Percentiles rank a stretch among this genome's conserved stretches.
Evolutionary conservation across 2,113 vertebrate genomes (phyloP).

Genomic region (Amblyornis subalaris): DNA sequence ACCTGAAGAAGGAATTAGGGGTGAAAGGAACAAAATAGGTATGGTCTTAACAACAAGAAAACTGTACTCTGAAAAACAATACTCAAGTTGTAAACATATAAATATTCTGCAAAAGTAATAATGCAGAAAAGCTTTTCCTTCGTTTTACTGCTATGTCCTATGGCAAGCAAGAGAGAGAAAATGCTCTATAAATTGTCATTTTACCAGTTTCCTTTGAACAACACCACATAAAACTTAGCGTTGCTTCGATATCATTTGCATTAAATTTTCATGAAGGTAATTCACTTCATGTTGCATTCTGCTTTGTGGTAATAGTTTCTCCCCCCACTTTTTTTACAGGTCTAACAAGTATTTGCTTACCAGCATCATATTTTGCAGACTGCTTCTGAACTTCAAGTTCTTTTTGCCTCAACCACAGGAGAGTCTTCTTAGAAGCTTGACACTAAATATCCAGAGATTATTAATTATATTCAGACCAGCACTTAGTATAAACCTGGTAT

Average conservation of each 20-base stretch:
- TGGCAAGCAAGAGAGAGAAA: background rate
- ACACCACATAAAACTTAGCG: conserved; percentile 18
- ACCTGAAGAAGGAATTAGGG: background rate
- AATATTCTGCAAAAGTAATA: conserved; percentile 31
- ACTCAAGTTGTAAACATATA: background rate
- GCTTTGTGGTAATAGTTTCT: conserved; percentile 2
- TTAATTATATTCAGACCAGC: conserved; percentile 33
- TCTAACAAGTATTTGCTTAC: conserved; percentile 43
- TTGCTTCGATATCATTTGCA: conserved; percentile 44
- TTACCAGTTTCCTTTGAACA: conserved; percentile 31
- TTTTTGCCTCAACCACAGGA: background rate
- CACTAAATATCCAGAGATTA: conserved; percentile 23
- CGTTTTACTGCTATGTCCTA: background rate
- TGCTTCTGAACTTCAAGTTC: conserved; percentile 7
- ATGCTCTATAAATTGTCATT: conserved; percentile 29
- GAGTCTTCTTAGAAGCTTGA: background rate
- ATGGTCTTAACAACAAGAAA: background rate
- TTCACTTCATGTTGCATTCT: conserved; percentile 36
- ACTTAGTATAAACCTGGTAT: conserved; percentile 18
- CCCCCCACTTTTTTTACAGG: background rate
- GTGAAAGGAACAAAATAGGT: background rate
- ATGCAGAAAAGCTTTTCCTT: background rate
- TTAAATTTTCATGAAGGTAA: conserved; percentile 66
- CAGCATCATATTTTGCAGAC: conserved; percentile 25
- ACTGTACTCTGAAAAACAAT: background rate